Percentiles rank a stretch among this genome's conserved stretches.
Conservation (phyloP, 2,113 vertebrate genomes). For the Pseudopipra pipra region DNA sequence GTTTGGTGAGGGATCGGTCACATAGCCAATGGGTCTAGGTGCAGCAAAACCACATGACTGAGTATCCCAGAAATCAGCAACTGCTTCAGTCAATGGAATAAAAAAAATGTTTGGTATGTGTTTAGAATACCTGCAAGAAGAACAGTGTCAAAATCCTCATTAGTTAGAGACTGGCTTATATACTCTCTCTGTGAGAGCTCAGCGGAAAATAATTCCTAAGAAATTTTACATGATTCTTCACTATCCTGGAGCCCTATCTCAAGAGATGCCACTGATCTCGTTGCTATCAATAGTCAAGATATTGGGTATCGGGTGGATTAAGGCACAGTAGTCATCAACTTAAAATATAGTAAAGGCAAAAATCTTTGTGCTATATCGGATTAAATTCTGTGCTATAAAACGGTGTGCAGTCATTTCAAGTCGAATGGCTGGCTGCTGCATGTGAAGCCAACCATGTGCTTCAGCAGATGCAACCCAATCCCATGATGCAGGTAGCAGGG, state of each 20-base stretch:
- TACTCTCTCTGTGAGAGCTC: not conserved
- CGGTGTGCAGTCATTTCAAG: not conserved
- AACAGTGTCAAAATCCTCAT: not conserved
- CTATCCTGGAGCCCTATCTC: not conserved
- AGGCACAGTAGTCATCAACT: not conserved
- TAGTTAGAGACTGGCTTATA: not conserved
- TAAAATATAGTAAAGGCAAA: not conserved
- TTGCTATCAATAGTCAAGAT: not conserved
- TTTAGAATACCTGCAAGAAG: not conserved
- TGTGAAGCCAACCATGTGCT: not conserved
- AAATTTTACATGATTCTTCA: not conserved
- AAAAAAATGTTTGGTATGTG: not conserved
- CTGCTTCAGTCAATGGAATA: not conserved
- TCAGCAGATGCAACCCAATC: not conserved
- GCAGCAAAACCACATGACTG: not conserved
- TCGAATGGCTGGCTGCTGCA: not conserved
- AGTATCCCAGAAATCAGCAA: not conserved
- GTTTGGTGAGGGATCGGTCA: not conserved
- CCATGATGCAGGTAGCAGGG: accelerated
- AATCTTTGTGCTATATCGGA: not conserved
- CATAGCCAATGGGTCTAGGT: not conserved
- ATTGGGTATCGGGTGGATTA: not conserved
- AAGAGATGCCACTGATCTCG: not conserved
- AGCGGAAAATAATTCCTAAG: not conserved
- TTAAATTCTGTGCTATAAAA: not conserved